Evolutionary conservation across 1,140 invertebrate species (phyloP).

Genomic region (Colletes gigas): DNA sequence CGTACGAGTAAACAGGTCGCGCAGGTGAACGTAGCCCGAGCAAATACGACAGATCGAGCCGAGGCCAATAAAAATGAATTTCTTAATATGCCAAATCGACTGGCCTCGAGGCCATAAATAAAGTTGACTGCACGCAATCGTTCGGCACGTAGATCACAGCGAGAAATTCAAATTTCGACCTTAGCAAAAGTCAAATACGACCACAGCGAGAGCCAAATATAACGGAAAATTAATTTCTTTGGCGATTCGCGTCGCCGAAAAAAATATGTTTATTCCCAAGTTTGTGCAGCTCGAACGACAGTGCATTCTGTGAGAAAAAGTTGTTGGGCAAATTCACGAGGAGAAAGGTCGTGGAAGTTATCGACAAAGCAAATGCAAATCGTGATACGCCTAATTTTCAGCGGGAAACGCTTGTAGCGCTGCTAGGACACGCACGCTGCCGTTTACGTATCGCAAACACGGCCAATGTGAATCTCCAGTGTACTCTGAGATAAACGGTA

Average conservation of each 20-base stretch:
- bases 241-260: background rate
- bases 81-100: constrained; percentile 44
- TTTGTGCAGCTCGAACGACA: background rate
- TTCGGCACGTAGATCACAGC: constrained; percentile 18
- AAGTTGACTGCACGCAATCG: constrained; percentile 46
- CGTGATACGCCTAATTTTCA: constrained; percentile 57
- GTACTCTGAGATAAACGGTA: constrained; percentile 36
- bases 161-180: constrained; percentile 37
- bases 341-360: constrained; percentile 43
- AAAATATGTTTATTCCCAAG: too few relatives aligned
- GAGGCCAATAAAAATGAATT: constrained; percentile 37
- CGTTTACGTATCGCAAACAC: background rate
- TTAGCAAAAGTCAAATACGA: constrained; percentile 2
- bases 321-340: background rate
- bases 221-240: background rate
- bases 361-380: constrained; percentile 38
- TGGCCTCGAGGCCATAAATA: constrained; percentile 47
- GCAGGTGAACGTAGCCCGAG: background rate
- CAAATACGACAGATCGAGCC: constrained; percentile 5
- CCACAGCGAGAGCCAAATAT: background rate
- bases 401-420: constrained; percentile 45
- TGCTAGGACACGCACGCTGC: constrained; percentile 8
- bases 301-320: background rate
- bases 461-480: constrained; percentile 33
- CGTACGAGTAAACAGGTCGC: background rate